A percentile compares a stretch with the other conserved stretches of the same genome.
These are phyloP conservation scores for Tridacna crocea DNA, from an alignment of 2,888 invertebrate species.

Conservation along the genomic window DNA sequence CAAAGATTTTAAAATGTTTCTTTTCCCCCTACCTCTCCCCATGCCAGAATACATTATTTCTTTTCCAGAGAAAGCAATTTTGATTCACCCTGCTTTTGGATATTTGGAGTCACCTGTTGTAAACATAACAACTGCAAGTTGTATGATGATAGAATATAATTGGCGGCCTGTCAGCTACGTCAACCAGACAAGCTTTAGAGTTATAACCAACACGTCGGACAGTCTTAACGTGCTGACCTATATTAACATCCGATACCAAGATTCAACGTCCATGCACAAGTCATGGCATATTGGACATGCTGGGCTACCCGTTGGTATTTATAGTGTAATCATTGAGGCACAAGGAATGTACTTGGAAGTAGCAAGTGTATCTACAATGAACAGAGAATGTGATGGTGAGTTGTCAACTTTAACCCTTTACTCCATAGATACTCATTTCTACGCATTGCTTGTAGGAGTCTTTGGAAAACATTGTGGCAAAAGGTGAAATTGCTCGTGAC, in stretches of 20 bases:
- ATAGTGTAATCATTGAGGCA: slow-evolving; percentile 14
- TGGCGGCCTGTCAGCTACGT: neutral
- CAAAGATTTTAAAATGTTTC: too few species aligned
- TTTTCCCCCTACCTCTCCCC: too few species aligned
- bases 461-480: too few species aligned
- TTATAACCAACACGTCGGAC: neutral
- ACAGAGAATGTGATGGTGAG: neutral
- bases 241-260: neutral
- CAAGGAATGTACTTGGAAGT: slow-evolving; percentile 9
- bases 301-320: neutral
- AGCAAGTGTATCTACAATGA: neutral
- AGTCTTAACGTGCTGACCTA: slow-evolving; percentile 3
- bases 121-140: slow-evolving; percentile 1
- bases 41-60: neutral
- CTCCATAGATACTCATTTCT: too few species aligned
- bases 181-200: slow-evolving; percentile 1
- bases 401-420: neutral
- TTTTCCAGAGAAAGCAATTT: neutral
- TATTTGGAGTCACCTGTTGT: slow-evolving; percentile 4
- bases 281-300: neutral
- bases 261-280: neutral
- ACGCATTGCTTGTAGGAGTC: too few species aligned
- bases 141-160: neutral
- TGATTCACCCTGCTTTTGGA: neutral
- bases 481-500: too few species aligned